phyloP scores from a whole-genome alignment of 2,797 vertebrate species.

The Lepus townsendii region DNA sequence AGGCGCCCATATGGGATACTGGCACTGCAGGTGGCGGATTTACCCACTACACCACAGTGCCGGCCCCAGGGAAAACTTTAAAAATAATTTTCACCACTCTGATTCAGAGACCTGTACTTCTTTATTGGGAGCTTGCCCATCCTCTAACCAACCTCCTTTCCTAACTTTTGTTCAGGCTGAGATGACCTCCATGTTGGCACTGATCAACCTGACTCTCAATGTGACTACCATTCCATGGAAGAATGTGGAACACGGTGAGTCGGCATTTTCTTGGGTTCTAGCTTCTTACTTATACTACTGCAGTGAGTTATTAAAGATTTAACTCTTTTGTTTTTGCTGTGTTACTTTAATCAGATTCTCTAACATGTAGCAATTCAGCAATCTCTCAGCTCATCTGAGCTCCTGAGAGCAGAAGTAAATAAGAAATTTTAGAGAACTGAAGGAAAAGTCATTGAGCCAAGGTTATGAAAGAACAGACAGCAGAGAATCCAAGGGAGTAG shows the following conservation, averaged over 20 bases:
- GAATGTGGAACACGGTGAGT: neutral
- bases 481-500: neutral
- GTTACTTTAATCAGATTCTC: neutral
- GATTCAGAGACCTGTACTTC: conserved; percentile 2
- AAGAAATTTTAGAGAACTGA: neutral
- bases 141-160: accelerated
- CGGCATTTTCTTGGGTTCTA: neutral
- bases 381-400: neutral
- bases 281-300: neutral
- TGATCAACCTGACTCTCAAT: neutral
- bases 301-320: neutral
- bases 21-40: too few relatives aligned
- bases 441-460: neutral
- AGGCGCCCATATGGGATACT: too few relatives aligned
- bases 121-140: neutral
- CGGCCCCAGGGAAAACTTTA: neutral
- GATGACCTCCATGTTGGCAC: neutral
- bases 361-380: neutral
- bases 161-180: neutral
- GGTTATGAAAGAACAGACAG: neutral
- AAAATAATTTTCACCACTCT: neutral
- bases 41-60: too few relatives aligned
- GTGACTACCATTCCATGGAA: neutral
- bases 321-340: neutral
- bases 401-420: neutral